Base-by-base conservation (phyloP, 2,113 vertebrate genomes). In the Pelusios castaneus region DNA sequence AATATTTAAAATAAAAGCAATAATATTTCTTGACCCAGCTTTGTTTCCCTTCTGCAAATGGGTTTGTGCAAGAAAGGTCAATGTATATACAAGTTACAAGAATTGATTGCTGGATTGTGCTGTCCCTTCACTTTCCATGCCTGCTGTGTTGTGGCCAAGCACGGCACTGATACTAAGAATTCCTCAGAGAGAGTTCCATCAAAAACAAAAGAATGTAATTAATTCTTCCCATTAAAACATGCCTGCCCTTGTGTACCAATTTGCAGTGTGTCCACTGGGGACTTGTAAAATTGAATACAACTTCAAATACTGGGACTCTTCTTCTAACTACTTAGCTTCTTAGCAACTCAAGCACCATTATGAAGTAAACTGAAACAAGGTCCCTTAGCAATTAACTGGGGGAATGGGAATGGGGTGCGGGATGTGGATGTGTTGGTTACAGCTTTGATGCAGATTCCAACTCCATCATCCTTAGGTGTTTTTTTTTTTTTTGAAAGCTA, bases 371-470 rank as follows among this genome's bases (percentile, higher is more conserved):
- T 73, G 49, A 79, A 82, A 70, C 41, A n/a, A 52, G 31, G 77
- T 85, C 80, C 52, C 79, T n/a, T 10, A 60, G 43, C 70, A 76
- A 83, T 85, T 85, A 87, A 17, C 73, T 79, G 22, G 54, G 5
- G 3, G 43, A n/a, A n/a, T n/a, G 17, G 70, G 80, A 73, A 41
- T 3, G 11, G 29, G 25, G 55, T 55, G 29, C 34, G 2, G 73
- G 81, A 75, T 3, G 25, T 88, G 45, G 80, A 70, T 56, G 58
- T 38, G 75, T 47, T 88, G 54, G 52, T 55, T 67, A 79, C 31
- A 80, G 78, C 25, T 83, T 79, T 82, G 55, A 87, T 78, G 34
- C 91, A 56, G 56, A 90, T 80, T 92, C 63, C n/a, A 91, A n/a
- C 43, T 11, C 60, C 55, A 86, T 79, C 87, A 49, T 12, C 90